Base-by-base conservation (phyloP, 1,140 invertebrate genomes). In the Solenopsis invicta region DNA sequence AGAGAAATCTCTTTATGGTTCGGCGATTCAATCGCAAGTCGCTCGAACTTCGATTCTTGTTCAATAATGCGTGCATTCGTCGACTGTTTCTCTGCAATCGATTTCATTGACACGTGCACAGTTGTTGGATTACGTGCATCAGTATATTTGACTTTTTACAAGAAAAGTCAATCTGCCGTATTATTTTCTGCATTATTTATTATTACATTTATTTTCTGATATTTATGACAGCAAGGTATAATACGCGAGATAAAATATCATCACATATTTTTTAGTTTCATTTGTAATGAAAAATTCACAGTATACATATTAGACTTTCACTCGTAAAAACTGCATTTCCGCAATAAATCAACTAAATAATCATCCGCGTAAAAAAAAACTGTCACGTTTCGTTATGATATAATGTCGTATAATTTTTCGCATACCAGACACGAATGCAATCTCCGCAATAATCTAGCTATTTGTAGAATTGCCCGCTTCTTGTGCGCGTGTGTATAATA, bases 51-150 rank as follows among this genome's bases (percentile, higher is more conserved):
- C 52, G 21, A 77, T 78, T 45, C 16, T 59, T 80, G 59, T 13
- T 69, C 45, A 50, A 29, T 41, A 78, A 72, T 64, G 78, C 77
- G 12, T 62, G 29, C 50, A 24, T 61, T 61, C 21, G 10, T 3
- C 16, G n/a, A 34, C 4, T 50, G 45, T 66, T 85, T 45, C 18
- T 74, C 62, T 62, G 34, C 34, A 87, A 89, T 89, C 76, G 54
- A 80, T 89, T 86, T 82, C 64, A 76, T 89, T 87, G 75, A 75
- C 76, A 66, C 41, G 71, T 87, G 75, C 67, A 48, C n/a, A 50
- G 48, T 18, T 18, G 8, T 16, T 52, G 41, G 0, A 56, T 21
- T 37, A 13, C 66, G 18, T 54, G 16, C 52, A 48, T 80, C 9
- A 74, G 18, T 16, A 24, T 21, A 24, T 4, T 21, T 29, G 52